Base-by-base conservation (phyloP, 2,888 invertebrate species). In the Thysanoteuthis rhombus region DNA sequence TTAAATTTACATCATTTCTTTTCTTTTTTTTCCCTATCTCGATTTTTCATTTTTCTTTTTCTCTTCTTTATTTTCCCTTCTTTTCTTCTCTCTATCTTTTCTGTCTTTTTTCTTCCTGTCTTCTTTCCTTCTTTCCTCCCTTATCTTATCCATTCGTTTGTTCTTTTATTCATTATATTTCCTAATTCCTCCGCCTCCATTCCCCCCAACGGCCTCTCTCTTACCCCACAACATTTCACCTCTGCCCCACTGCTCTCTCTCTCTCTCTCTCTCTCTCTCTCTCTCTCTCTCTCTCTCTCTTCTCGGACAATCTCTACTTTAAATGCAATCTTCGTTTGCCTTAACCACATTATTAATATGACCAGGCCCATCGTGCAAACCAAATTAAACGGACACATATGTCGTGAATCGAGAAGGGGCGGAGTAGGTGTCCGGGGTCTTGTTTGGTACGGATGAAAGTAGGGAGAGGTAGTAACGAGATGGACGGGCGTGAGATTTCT, bases 301-400 rank as follows among this genome's bases (percentile, higher is more conserved):
- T 75, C 75, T 75, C 32, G 75, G 16, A 75, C 75, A 75, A 75
- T 75, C 75, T 75, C 75, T n/a, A 75, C 75, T 75, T 75, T 75
- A n/a, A n/a, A n/a, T n/a, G n/a, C 32, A n/a, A n/a, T 75, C n/a
- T 75, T 75, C 75, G n/a, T 75, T 75, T 75, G 75, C 75, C n/a
- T n/a, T 75, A n/a, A 75, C 75, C 75, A 19, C n/a, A 75, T 75
- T 75, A 75, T 75, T n/a, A n/a, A 75, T 75, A 75, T 75, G 32
- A 52, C 52, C 52, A 52, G 52, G 52, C 75, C 75, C 75, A 75
- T 75, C 75, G 75, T 75, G 75, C 75, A 75, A 75, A 75, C 75
- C 75, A 75, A 75, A 75, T 75, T 75, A 75, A 75, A 75, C 75
- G 75, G 75, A 75, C 75, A n/a, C 75, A 75, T 75, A 75, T 75